These are phyloP conservation scores for Morphnarchus princeps DNA, from an alignment of 2,113 vertebrate species.

Conservation along the genomic window DNA sequence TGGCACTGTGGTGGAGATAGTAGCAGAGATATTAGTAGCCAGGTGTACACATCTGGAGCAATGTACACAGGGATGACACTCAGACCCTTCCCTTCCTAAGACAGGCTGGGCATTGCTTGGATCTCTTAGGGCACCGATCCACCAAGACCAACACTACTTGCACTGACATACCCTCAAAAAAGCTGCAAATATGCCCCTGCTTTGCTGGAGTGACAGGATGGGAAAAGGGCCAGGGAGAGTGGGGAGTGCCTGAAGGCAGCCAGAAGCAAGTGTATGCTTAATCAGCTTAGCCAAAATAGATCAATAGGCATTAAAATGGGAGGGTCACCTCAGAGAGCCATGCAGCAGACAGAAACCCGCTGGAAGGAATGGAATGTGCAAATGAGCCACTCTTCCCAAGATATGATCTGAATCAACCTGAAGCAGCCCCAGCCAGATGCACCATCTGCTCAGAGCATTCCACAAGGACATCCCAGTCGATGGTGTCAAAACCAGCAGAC, in stretches of 20 bases:
- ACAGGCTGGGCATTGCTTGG: not conserved
- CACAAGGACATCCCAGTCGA: not conserved
- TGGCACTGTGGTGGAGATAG: not conserved
- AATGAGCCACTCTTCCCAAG: not conserved
- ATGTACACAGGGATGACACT: not conserved
- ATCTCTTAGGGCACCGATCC: not conserved
- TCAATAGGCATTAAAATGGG: not conserved
- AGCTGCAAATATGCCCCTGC: not conserved
- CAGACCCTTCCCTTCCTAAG: not conserved
- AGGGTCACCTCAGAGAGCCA: not conserved
- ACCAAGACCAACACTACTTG: not conserved
- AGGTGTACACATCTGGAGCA: not conserved
- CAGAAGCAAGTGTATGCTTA: not conserved
- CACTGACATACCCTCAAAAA: not conserved
- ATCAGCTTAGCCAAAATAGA: not conserved
- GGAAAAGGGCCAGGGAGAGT: not conserved
- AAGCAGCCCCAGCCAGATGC: constrained; percentile 7
- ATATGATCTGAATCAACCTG: not conserved
- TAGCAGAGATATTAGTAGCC: not conserved
- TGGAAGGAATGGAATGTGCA: not conserved
- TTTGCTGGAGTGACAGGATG: not conserved
- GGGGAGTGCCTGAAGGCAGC: not conserved
- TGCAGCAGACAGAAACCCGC: not conserved
- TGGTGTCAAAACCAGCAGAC: not conserved
- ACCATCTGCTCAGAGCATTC: constrained; percentile 48